A percentile compares a stretch with the other conserved stretches of the same genome.
Conservation (phyloP, 2,113 vertebrate genomes). For the Myotis davidii region DNA sequence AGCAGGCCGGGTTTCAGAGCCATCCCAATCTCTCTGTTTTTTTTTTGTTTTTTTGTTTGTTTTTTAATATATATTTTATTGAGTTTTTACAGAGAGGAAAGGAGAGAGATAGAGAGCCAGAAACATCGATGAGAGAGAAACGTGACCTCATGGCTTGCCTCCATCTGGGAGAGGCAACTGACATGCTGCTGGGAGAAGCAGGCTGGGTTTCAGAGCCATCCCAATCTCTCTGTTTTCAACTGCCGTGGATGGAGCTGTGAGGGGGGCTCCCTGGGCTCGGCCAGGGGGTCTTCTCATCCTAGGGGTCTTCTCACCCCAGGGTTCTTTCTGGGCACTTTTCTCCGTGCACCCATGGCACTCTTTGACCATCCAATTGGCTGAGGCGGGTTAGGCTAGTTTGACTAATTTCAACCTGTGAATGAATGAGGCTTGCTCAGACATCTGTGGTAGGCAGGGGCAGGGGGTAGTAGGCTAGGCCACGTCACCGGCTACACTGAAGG, state of each 20-base stretch:
- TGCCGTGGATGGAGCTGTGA: accelerated
- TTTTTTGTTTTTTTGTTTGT: too few relatives aligned
- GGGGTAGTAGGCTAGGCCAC: too few relatives aligned
- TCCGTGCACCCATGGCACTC: neutral
- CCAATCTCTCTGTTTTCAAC: neutral
- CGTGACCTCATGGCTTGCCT: too few relatives aligned
- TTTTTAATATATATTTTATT: too few relatives aligned
- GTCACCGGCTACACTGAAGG: neutral
- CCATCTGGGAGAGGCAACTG: neutral
- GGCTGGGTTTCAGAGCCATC: neutral
- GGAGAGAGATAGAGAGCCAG: too few relatives aligned
- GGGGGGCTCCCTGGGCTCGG: neutral
- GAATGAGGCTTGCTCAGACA: neutral
- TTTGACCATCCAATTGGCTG: neutral
- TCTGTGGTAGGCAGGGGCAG: neutral
- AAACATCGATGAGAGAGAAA: too few relatives aligned
- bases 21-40: neutral
- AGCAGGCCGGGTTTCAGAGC: neutral
- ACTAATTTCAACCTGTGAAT: neutral
- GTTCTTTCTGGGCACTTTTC: neutral
- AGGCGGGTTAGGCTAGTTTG: neutral
- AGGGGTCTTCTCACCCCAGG: neutral
- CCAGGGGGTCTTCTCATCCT: neutral
- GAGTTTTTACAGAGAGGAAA: too few relatives aligned
- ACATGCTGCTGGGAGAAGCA: neutral